Evolutionary conservation across 92 coral and sea anemone genomes (phyloP).

Genomic region (Meandrina meandrites): DNA sequence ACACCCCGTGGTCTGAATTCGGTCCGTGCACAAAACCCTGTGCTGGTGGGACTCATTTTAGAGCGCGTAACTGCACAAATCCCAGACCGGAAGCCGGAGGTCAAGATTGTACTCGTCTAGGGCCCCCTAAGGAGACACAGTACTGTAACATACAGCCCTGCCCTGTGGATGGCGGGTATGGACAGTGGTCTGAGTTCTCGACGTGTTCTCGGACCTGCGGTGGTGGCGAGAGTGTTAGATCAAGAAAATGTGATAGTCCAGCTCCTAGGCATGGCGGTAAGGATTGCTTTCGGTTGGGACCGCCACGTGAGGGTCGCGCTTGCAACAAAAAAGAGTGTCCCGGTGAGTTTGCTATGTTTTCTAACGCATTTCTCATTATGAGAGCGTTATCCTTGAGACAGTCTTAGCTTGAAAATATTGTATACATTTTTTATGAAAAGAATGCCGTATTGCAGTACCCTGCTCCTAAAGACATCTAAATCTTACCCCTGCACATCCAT

Average conservation of each 20-base stretch:
- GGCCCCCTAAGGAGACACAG: conserved; percentile 48
- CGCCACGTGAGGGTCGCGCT: conserved; percentile 40
- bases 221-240: conserved; percentile 63
- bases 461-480: too few relatives aligned
- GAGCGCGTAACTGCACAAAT: conserved; percentile 71
- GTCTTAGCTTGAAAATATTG: background rate
- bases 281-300: conserved; percentile 69
- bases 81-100: conserved; percentile 82
- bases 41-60: conserved; percentile 63
- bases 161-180: conserved; percentile 83
- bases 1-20: conserved; percentile 70
- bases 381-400: background rate
- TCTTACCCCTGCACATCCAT: too few relatives aligned
- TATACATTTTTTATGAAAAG: too few relatives aligned
- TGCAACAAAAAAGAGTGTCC: conserved; percentile 76
- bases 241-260: conserved; percentile 73
- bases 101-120: conserved; percentile 63
- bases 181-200: conserved; percentile 70
- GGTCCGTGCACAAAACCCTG: conserved; percentile 78
- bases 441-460: too few relatives aligned
- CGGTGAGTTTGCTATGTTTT: conserved; percentile 26
- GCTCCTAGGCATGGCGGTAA: conserved; percentile 68
- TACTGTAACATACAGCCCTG: conserved; percentile 67
- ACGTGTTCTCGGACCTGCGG: conserved; percentile 76
- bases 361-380: background rate